A percentile compares a stretch with the other conserved stretches of the same genome.
Conservation (phyloP, 1,140 invertebrate genomes). For the Scaptomyza graminum region DNA sequence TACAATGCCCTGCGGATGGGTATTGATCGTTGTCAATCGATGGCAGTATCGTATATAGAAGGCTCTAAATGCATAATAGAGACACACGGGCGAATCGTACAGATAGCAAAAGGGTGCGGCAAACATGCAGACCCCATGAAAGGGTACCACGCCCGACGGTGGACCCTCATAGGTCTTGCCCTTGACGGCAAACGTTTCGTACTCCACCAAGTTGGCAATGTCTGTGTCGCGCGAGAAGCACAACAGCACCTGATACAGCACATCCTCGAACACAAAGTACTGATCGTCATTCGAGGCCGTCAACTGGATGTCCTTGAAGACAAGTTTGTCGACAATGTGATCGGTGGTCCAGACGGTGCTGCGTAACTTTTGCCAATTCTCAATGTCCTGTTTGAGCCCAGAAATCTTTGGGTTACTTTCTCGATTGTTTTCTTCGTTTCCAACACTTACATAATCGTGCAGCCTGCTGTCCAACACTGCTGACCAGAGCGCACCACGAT, state of each 20-base stretch:
- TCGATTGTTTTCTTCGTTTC: too few relatives aligned
- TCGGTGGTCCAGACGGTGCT: slow-evolving; percentile 94
- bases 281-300: slow-evolving; percentile 98
- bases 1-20: slow-evolving; percentile 94
- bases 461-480: slow-evolving; percentile 79
- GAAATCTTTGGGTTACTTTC: background rate
- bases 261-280: slow-evolving; percentile 99
- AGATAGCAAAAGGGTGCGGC: slow-evolving; percentile 97
- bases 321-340: slow-evolving; percentile 95
- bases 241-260: slow-evolving; percentile 97
- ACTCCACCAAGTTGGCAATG: slow-evolving; percentile 88
- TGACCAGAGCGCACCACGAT: slow-evolving; percentile 77
- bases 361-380: slow-evolving; percentile 93
- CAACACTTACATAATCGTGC: slow-evolving; percentile 66
- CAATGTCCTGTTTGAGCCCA: slow-evolving; percentile 86
- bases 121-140: slow-evolving; percentile 99
- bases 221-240: slow-evolving; percentile 96
- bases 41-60: slow-evolving; percentile 97
- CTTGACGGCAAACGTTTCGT: slow-evolving; percentile 88
- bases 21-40: slow-evolving; percentile 94
- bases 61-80: slow-evolving; percentile 95
- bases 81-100: slow-evolving; percentile 92
- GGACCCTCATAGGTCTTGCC: slow-evolving; percentile 90
- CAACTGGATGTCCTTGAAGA: slow-evolving; percentile 97
- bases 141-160: slow-evolving; percentile 97